phyloP scores from a whole-genome alignment of 1,140 invertebrate genomes.

The Drosophila sturtevanti region DNA sequence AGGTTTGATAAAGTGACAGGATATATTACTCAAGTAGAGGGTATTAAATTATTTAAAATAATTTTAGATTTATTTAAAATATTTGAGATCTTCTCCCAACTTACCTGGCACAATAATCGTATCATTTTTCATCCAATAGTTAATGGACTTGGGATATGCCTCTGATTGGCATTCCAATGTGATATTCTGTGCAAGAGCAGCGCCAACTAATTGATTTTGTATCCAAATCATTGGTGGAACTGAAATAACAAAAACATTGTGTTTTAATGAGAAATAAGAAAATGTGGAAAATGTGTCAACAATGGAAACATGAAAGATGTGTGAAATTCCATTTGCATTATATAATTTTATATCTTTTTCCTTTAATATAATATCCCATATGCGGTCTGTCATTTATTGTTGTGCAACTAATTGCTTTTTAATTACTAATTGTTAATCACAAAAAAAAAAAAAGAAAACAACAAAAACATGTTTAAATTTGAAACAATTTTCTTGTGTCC shows the following conservation, averaged over 20 bases:
- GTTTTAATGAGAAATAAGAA: slow-evolving; percentile 19
- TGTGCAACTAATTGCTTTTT: slow-evolving; percentile 73
- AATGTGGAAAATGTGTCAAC: slow-evolving; percentile 31
- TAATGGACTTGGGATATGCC: slow-evolving; percentile 93
- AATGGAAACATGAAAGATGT: slow-evolving; percentile 52
- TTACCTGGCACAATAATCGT: slow-evolving; percentile 92
- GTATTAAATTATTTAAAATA: not conserved
- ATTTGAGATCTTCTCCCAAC: slow-evolving; percentile 56
- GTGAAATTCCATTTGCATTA: slow-evolving; percentile 56
- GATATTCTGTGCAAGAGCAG: slow-evolving; percentile 88
- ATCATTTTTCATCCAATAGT: slow-evolving; percentile 92
- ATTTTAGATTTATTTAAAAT: not conserved
- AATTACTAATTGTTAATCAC: slow-evolving; percentile 63
- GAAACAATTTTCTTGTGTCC: not conserved
- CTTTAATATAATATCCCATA: not conserved
- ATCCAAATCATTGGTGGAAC: slow-evolving; percentile 94
- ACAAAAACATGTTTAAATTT: not conserved
- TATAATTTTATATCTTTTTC: slow-evolving; percentile 29
- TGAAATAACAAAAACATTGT: slow-evolving; percentile 79
- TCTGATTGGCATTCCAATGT: slow-evolving; percentile 93
- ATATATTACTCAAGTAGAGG: not conserved
- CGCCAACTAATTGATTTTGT: slow-evolving; percentile 92
- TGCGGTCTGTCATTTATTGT: slow-evolving; percentile 61
- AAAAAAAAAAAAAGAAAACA: slow-evolving; percentile 19
- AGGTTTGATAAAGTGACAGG: too few species aligned